A percentile compares a stretch with the other conserved stretches of the same genome.
Evolutionary conservation across 2,113 vertebrate species (phyloP).

Genomic region (Acanthochromis polyacanthus): DNA sequence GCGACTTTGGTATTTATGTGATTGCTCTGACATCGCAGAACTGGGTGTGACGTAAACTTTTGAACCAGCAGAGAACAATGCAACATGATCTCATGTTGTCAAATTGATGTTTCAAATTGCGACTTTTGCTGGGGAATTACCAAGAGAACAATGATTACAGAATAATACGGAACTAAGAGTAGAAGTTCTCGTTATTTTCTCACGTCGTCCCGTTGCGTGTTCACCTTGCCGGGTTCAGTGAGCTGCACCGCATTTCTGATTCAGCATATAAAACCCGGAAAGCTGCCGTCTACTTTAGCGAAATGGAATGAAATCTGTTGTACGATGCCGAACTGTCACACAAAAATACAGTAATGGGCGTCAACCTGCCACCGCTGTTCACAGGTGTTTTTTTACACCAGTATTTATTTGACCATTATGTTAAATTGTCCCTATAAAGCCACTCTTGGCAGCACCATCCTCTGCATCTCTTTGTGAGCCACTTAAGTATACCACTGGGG

Average conservation of each 20-base stretch:
- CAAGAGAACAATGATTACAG: constrained; percentile 40
- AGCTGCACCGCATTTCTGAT: constrained; percentile 36
- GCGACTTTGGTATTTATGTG: background rate
- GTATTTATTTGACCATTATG: constrained; percentile 87
- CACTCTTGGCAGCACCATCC: constrained; percentile 79
- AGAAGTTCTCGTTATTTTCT: constrained; percentile 35
- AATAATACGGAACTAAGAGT: constrained; percentile 27
- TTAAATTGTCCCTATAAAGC: constrained; percentile 86
- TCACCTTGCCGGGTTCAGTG: constrained; percentile 16
- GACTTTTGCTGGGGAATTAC: constrained; percentile 31
- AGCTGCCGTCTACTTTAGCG: constrained; percentile 53
- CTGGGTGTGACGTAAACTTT: constrained; percentile 5
- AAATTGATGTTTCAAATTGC: constrained; percentile 12
- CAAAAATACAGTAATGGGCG: constrained; percentile 75
- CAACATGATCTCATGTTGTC: background rate
- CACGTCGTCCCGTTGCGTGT: constrained; percentile 7
- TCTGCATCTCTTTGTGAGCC: constrained; percentile 79
- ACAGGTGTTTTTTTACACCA: constrained; percentile 82
- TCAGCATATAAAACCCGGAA: constrained; percentile 52
- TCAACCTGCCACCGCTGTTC: constrained; percentile 66
- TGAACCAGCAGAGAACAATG: constrained; percentile 5
- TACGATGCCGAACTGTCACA: constrained; percentile 68
- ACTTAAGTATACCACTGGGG: constrained; percentile 82
- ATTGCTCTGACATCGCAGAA: background rate
- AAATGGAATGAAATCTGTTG: constrained; percentile 70